These are phyloP conservation scores for Chiroxiphia lanceolata DNA, from an alignment of 2,797 vertebrate species.

Conservation along the genomic window DNA sequence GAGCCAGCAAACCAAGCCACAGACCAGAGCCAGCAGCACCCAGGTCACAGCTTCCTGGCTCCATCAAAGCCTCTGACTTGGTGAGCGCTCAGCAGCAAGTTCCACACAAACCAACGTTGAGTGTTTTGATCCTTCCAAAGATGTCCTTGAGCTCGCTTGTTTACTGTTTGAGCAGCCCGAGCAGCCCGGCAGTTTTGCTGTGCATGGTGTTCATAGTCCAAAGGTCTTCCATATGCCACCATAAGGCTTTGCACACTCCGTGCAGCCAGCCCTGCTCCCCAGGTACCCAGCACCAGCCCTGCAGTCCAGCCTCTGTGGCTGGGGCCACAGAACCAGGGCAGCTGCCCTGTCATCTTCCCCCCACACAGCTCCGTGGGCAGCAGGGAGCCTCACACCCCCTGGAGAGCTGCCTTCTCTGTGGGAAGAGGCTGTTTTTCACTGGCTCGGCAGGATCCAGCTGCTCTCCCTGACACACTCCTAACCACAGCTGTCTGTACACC, in stretches of 20 bases:
- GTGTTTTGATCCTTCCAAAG: background rate
- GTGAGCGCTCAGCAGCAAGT: background rate
- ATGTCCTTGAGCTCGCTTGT: background rate
- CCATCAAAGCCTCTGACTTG: background rate
- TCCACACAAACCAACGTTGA: rapidly evolving
- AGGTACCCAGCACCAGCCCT: background rate
- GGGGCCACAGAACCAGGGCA: background rate
- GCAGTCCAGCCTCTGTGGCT: rapidly evolving
- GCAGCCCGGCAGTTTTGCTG: background rate
- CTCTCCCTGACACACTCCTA: background rate
- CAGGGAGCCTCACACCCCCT: background rate
- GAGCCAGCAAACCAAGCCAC: background rate
- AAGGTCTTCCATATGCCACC: rapidly evolving
- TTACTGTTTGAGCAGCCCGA: background rate
- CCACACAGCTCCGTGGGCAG: background rate
- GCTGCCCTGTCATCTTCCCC: background rate
- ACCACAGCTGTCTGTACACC: background rate
- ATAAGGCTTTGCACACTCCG: rapidly evolving
- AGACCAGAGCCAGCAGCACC: background rate
- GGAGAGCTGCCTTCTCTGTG: background rate
- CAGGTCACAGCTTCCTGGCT: background rate
- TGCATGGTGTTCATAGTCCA: background rate
- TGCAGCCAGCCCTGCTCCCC: background rate
- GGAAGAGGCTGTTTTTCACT: background rate
- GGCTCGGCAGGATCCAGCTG: background rate